Evolutionary conservation across 2,888 invertebrate genomes (phyloP).

Genomic region (Drosophila barbarae): DNA sequence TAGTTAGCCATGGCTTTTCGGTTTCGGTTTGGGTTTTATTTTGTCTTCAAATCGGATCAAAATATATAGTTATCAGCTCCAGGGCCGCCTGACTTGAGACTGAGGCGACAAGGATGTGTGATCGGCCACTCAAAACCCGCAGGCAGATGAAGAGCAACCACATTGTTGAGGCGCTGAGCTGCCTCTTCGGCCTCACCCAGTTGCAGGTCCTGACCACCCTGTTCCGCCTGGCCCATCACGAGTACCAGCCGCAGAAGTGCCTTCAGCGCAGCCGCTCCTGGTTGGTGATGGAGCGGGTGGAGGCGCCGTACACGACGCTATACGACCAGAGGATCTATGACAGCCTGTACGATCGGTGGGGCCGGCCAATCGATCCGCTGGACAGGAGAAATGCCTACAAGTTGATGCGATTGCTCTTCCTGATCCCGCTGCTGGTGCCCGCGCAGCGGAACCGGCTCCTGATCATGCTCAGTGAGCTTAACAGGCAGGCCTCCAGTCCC

Average conservation of each 20-base stretch:
- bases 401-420: constrained; percentile 54
- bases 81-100: not conserved
- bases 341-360: constrained; percentile 64
- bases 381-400: constrained; percentile 43
- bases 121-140: constrained; percentile 1
- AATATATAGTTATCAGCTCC: not conserved
- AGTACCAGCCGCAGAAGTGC: constrained; percentile 24
- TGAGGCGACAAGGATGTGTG: not conserved
- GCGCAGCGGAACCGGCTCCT: constrained; percentile 42
- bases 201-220: constrained; percentile 42
- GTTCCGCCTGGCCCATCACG: constrained; percentile 44
- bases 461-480: constrained; percentile 44
- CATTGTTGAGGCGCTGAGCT: constrained; percentile 54
- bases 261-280: constrained; percentile 46
- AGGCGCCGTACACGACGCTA: constrained; percentile 55
- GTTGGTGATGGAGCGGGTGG: constrained; percentile 53
- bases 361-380: constrained; percentile 53
- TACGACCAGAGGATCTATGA: constrained; percentile 63
- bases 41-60: not conserved
- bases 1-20: not conserved
- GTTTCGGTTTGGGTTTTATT: not conserved
- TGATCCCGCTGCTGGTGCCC: constrained; percentile 28
- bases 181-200: constrained; percentile 44
- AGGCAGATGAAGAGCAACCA: constrained; percentile 40
- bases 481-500: constrained; percentile 31